Percentiles rank a stretch among this genome's conserved stretches.
These are phyloP conservation scores for Dasyornis broadbenti DNA, from an alignment of 2,113 vertebrate species.

Conservation along the genomic window DNA sequence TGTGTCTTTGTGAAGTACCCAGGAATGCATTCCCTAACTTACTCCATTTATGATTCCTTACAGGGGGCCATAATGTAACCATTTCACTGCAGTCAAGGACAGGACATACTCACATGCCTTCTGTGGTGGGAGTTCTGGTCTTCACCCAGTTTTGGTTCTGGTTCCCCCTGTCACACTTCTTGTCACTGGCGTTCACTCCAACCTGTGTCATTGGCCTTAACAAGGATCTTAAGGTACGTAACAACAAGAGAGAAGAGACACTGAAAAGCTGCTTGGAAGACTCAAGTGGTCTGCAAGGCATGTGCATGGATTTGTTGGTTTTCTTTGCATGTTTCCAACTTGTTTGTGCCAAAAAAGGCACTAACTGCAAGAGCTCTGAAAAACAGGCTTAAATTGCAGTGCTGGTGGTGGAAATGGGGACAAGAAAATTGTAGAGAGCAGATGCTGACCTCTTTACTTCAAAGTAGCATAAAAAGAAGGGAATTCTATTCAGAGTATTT, in stretches of 20 bases:
- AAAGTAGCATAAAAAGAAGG: neutral
- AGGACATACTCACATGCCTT: slow-evolving; percentile 98
- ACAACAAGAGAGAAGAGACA: neutral
- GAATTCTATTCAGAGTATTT: neutral
- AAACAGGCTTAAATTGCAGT: neutral
- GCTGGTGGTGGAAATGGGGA: neutral
- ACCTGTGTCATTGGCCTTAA: slow-evolving; percentile 98
- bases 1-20: neutral
- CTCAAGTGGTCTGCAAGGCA: rapidly evolving
- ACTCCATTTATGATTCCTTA: neutral
- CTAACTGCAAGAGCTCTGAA: neutral
- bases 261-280: neutral
- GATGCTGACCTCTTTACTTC: neutral
- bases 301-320: neutral
- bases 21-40: neutral
- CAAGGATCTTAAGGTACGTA: slow-evolving; percentile 95
- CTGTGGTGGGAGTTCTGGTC: slow-evolving; percentile 93
- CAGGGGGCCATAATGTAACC: slow-evolving; percentile 95
- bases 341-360: neutral
- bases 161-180: slow-evolving; percentile 97
- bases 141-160: slow-evolving; percentile 99
- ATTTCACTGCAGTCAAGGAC: slow-evolving; percentile 98
- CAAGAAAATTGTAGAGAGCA: neutral
- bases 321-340: neutral
- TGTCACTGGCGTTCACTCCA: slow-evolving; percentile 95